Evolutionary conservation across 1,140 invertebrate genomes (phyloP), one percentile per base, ranked within the genome.

Genomic region (Hypothenemus hampei): DNA sequence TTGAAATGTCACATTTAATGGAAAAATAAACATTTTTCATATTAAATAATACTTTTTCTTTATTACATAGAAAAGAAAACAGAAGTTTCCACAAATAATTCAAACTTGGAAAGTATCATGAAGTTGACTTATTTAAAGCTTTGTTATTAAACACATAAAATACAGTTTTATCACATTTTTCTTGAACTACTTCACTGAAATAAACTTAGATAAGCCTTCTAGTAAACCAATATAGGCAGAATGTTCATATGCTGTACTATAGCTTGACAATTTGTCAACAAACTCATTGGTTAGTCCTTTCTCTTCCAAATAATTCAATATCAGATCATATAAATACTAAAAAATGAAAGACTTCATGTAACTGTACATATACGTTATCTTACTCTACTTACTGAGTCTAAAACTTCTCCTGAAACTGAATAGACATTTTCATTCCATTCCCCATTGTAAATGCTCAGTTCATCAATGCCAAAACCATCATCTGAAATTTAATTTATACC

Each of bases 271-370:
- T 70, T 94, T 89, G 48, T 91, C 85, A 7, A 84, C 86, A 75
- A 97, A 96, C 58, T 93, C 89, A 69, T 94, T 93, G 53, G 84
- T 86, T 50, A 97, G 79, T 21, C 93, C 93, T 65, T 94, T 91
- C 66, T 97, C 93, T 69, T 96, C 92, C 43, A 97, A 76, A 52
- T 91, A 79, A 66, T 95, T 94, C 87, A 97, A 91, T 33, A 97
- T 73, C 16, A 96, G 77, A 71, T 97, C 93, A 68, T 97, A 97
- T 19, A 97, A 73, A 68, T 93, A 91, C 90, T 93, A 75, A 10
- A 83, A 83, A 65, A 15, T 20, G 24, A 31, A 21, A 3, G 21
- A 48, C 20, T 35, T 6, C 18, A 40, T 51, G n/a, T n/a, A n/a
- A n/a, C n/a, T n/a, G n/a, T n/a, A n/a, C n/a, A n/a, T n/a, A n/a